These are phyloP conservation scores for Struthio camelus DNA, from an alignment of 2,113 vertebrate genomes.

Conservation along the genomic window DNA sequence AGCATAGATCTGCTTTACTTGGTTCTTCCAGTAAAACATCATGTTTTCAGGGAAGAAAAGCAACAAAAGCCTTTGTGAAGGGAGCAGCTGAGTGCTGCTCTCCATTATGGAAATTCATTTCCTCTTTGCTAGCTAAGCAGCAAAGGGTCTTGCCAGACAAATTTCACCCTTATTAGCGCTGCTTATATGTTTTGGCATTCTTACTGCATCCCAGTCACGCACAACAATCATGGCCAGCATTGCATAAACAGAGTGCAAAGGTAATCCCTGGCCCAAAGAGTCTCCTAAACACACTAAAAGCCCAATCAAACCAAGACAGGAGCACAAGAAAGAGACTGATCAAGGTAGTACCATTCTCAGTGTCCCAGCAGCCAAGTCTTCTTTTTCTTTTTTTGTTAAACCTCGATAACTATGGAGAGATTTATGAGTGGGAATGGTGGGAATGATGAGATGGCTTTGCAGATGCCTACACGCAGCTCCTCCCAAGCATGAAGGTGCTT, in stretches of 20 bases:
- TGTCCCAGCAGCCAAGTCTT: neutral
- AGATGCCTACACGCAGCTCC: neutral
- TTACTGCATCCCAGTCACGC: neutral
- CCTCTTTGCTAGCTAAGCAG: neutral
- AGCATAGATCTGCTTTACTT: neutral
- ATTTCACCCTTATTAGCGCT: neutral
- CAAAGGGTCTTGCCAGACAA: neutral
- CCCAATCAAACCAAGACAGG: neutral
- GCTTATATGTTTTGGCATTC: neutral
- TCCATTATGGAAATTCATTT: neutral
- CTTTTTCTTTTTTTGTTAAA: neutral
- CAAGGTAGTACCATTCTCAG: too few relatives aligned
- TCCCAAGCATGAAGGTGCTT: conserved; percentile 39
- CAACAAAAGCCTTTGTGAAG: neutral
- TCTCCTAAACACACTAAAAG: neutral
- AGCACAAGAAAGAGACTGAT: neutral
- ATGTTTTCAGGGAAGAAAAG: neutral
- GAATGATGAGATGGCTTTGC: neutral
- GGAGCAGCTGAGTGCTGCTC: accelerated
- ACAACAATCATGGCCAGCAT: neutral
- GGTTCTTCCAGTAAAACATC: neutral
- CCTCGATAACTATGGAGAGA: neutral
- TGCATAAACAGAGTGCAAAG: neutral
- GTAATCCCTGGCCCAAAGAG: neutral
- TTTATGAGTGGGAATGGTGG: neutral